Evolutionary conservation across 2,113 vertebrate genomes (phyloP), one percentile per base, ranked within the genome.

Genomic region (Coturnix japonica): DNA sequence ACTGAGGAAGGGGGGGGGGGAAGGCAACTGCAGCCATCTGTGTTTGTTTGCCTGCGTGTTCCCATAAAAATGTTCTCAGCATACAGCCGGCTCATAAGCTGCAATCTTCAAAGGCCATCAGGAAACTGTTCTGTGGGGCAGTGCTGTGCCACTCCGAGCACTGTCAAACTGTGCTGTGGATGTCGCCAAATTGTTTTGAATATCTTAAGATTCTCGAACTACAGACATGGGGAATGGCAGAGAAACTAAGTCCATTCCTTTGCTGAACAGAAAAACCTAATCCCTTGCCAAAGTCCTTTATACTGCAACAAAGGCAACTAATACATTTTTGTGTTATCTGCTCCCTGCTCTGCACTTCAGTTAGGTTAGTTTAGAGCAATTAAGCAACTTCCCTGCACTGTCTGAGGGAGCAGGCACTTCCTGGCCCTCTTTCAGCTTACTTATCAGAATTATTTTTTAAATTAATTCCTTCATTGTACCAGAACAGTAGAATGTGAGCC

Each of bases 301-400:
- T 94, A 81, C 31, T 60, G 49, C 72, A 91, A 94, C 85, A 80
- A 95, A 94, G 92, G 87, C 84, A 94, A 94, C 67, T 54, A 81
- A 88, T 82, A 95, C n/a, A 57, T 80, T 89, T 84, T 67, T 85
- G 56, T 88, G 85, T 81, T 97, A 96, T 95, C 66, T 81, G 47
- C 89, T 95, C 80, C 46, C 47, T 81, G 94, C 93, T 94, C 83
- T 46, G 83, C 92, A 87, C 91, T 93, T 93, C 94, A 94, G 72
- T 86, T 65, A 77, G 75, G 85, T 86, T 81, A 65, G 67, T 67
- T 87, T 69, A 91, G 66, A 89, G 65, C 71, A 87, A 83, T 88
- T 88, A 83, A 83, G 87, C 49, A 81, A 91, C 88, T 87, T 89
- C 43, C 53, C 74, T 76, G 75, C 28, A 31, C 81, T 80, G 64